Base-by-base conservation (phyloP, 1,140 invertebrate genomes). In the Scaptodrosophila lebanonensis region DNA sequence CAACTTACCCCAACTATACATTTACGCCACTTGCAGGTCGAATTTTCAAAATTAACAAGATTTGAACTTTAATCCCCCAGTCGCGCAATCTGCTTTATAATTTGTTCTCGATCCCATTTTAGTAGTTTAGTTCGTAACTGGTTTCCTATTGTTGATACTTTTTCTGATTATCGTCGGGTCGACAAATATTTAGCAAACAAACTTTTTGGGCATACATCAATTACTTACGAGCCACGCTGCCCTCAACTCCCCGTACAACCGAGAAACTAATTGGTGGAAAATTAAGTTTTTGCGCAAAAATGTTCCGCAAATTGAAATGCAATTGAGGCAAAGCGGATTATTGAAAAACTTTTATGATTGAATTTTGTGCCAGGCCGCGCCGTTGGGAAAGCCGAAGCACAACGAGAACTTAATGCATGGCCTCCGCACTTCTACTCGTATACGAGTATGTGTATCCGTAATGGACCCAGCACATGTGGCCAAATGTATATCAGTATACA, bases 301-400 rank as follows among this genome's bases (percentile, higher is more conserved):
- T 76, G 71, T 66, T 73, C 69, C 62, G 73, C 75, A 79, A 79
- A 79, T 79, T 79, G 75, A 75, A 79, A 82, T 82, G 75, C 75
- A 79, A 82, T 79, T 73, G 73, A 54, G 75, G 75, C 68, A 79
- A 79, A 79, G 75, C 75, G 75, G 75, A 79, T 79, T 79, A 79
- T 75, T 66, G 69, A 82, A 79, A 79, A 79, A 79, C 75, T 79
- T 77, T 79, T 72, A 82, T 79, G 75, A 79, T 79, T 79, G 75
- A 82, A 82, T 79, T 82, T 72, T 70, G 73, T 50, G 62, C 9
- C 44, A 36, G 12, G 4, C 4, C 6, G 11, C 7, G 9, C 13
- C 67, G n/a, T n/a, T n/a, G n/a, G 22, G 22, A 68, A 73, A 72
- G 22, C 22, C 8, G 8, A 73, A 73, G 65, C 60, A 59, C 64